These are phyloP conservation scores for Tokudaia tokunoshimensis DNA, from an alignment of 2,797 vertebrate genomes.

Conservation along the genomic window DNA sequence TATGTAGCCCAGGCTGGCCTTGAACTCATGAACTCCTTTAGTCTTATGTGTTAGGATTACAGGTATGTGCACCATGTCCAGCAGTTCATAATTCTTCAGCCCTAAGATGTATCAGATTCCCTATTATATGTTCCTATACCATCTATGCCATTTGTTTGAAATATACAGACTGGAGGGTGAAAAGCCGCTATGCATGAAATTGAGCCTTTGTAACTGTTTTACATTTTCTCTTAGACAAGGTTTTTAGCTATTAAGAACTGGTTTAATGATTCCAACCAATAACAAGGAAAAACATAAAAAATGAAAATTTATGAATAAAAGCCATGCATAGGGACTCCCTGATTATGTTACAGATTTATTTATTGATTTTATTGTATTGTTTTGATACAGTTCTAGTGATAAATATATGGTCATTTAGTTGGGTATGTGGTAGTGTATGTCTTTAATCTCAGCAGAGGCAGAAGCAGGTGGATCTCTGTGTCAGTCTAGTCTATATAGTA, in stretches of 20 bases:
- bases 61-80: background rate
- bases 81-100: conserved; percentile 10
- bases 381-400: background rate
- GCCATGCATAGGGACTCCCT: background rate
- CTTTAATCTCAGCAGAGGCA: background rate
- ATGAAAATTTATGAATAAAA: conserved; percentile 1
- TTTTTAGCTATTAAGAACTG: conserved; percentile 48
- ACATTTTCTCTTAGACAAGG: conserved; percentile 57
- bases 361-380: background rate
- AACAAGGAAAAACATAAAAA: conserved; percentile 38
- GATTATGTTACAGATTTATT: background rate
- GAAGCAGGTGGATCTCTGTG: background rate
- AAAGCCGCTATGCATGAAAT: conserved; percentile 20
- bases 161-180: background rate
- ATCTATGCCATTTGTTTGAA: background rate
- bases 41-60: background rate
- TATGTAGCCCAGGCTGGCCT: no score
- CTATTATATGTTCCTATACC: background rate
- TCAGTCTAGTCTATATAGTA: background rate
- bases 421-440: no score
- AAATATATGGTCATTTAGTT: background rate
- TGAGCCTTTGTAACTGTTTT: conserved; percentile 27
- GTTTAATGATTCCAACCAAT: conserved; percentile 35
- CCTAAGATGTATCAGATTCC: background rate
- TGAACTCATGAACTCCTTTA: background rate